Evolutionary conservation across 2,888 invertebrate genomes (phyloP), one percentile per base, ranked within the genome.

Genomic region (Cheilosia vulpina): DNA sequence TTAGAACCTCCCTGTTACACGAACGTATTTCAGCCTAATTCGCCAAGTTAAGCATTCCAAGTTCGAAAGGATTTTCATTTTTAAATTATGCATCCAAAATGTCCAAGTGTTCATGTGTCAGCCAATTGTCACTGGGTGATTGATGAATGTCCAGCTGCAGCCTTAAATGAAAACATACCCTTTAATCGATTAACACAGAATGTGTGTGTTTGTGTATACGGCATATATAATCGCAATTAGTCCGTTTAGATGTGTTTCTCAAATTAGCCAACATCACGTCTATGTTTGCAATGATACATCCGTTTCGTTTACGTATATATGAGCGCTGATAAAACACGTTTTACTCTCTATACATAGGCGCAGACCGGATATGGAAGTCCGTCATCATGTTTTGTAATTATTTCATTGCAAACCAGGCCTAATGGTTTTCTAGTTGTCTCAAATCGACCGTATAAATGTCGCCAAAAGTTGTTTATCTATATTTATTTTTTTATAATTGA

Each of bases 321-420:
- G 19, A 7, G 47, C 24, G 19, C 21, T 9, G 41, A 31, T 52
- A 60, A 62, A 47, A 71, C 58, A 68, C 45, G 72, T 73, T 58
- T 62, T 19, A 43, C 43, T 65, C 38, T 38, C 21, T 27, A 47
- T 47, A 62, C 43, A 63, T 58, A 21, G 34, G 38, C 58, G 41
- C 57, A 69, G 47, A 58, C 81, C 81, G 83, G 78, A 84, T 84
- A 79, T 75, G 63, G 83, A 73, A 58, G 78, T 75, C 55, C 27
- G 73, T 52, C 53, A 84, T 69, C 57, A 50, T 75, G 62, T 73
- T 57, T 69, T 45, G 45, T 60, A 47, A 63, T 69, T 58, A 50
- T 66, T 73, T 79, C 83, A 84, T 79, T 79, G 83, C 79, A 53
- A 84, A 84, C 83, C 68, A 68, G 73, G 21, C 50, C 43, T 63